Conservation (phyloP, 1,140 invertebrate species). For the Pseudomyrmex cubaensis region DNA sequence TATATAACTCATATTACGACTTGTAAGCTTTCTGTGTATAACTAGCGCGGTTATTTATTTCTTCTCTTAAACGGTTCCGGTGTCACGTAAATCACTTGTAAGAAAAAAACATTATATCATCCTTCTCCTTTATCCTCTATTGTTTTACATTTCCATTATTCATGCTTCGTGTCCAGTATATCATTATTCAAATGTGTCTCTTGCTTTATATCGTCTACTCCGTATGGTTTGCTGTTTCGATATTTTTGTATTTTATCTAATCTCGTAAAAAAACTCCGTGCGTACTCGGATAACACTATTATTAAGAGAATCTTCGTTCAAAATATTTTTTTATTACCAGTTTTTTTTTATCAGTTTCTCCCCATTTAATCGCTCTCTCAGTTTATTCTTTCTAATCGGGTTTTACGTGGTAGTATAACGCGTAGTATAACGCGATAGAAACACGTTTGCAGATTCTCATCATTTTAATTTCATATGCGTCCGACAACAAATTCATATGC, state of each 20-base stretch:
- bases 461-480: slow-evolving; percentile 41
- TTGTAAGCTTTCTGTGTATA: no score
- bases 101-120: slow-evolving; percentile 37
- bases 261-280: no score
- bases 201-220: slow-evolving; percentile 51
- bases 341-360: not conserved
- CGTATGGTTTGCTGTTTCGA: slow-evolving; percentile 44
- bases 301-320: not conserved
- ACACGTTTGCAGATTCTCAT: slow-evolving; percentile 13
- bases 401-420: not conserved
- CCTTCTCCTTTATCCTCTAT: slow-evolving; percentile 49
- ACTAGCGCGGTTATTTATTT: not conserved
- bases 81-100: slow-evolving; percentile 50
- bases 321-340: not conserved
- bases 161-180: slow-evolving; percentile 59
- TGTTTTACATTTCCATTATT: slow-evolving; percentile 61
- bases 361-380: not conserved
- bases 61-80: slow-evolving; percentile 21
- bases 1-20: no score
- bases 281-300: no score
- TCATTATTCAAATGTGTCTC: slow-evolving; percentile 60
- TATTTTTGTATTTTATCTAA: slow-evolving; percentile 12
- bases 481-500: slow-evolving; percentile 62
- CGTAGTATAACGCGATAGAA: not conserved
- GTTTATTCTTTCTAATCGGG: no score